These are phyloP conservation scores for Drosophila ambigua DNA, from an alignment of 1,140 invertebrate species.

Conservation along the genomic window DNA sequence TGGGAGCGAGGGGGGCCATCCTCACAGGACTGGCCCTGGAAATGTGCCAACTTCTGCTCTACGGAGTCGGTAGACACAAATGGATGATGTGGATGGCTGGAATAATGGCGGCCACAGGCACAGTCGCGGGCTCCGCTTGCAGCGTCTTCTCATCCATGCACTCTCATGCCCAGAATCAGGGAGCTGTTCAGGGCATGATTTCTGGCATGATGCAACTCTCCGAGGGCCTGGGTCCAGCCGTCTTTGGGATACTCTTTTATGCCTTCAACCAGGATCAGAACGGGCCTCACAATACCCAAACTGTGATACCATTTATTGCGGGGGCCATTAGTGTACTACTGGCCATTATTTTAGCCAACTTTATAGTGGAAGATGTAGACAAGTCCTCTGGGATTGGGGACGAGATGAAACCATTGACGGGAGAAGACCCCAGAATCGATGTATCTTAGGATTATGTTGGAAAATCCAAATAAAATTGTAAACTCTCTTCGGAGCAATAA, in stretches of 20 bases:
- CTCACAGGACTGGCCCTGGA: constrained; percentile 98
- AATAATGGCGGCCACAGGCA: constrained; percentile 95
- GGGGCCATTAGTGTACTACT: constrained; percentile 97
- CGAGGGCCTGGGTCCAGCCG: constrained; percentile 95
- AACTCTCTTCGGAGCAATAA: no score
- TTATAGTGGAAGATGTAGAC: constrained; percentile 85
- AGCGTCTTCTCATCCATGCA: constrained; percentile 99
- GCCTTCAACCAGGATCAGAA: constrained; percentile 98
- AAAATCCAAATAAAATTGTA: no score
- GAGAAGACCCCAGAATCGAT: background rate
- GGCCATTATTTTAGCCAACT: constrained; percentile 95
- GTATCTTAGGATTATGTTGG: no score
- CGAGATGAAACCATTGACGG: background rate
- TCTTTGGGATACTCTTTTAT: constrained; percentile 99
- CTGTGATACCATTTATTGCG: constrained; percentile 99
- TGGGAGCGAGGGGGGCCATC: constrained; percentile 98
- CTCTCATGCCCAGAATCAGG: constrained; percentile 97
- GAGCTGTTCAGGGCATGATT: constrained; percentile 98
- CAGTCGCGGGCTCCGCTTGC: constrained; percentile 99
- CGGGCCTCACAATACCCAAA: constrained; percentile 85
- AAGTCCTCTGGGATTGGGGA: background rate
- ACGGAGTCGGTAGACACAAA: constrained; percentile 90
- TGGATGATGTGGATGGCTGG: constrained; percentile 99
- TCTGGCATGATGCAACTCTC: constrained; percentile 97
- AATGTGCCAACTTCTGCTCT: constrained; percentile 98